Evolutionary conservation across 1,140 invertebrate genomes (phyloP), one percentile per base, ranked within the genome.

Genomic region (Micrasema minimum): DNA sequence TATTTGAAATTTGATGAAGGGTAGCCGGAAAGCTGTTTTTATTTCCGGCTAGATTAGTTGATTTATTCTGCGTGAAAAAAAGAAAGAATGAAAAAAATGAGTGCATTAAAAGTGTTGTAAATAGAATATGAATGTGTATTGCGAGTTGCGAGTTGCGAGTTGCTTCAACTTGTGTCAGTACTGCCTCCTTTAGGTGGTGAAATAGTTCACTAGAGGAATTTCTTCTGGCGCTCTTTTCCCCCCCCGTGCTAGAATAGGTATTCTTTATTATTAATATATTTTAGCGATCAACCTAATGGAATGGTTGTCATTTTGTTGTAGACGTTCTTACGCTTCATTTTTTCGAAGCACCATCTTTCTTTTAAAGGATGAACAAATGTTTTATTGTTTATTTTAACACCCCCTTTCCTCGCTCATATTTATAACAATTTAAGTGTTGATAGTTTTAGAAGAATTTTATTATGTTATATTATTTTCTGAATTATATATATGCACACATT

Each of bases 1-100:
- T 74, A 74, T 74, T 70, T 70, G 51, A 69, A 72, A 22, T 50
- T 59, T 23, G 61, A 61, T 23, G 51, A 53, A 53, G 26, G 55
- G 46, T 10, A 0, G 43, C 46, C 20, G 61, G 65, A 64, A 57
- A 41, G 46, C 12, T 53, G 2, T 73, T 64, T 31, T 64, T 64
- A 48, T 64, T 64, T 64, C 59, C 41, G 23, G 41, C 43, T 46
- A 14, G n/a, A 64, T n/a, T 64, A 48, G 22, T 46, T 31, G 45
- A 46, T 74, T 70, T 74, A 62, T 68, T 55, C 45, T 46, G 64
- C 64, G 55, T 72, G 69, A 69, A 31, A 37, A 22, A 22, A 37
- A 53, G 65, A 53, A 26, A 31, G 31, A 43, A 31, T 48, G 48
- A 61, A 67, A 45, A n/a, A 67, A 43, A 67, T 37, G 50, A 55